Evolutionary conservation across 2,113 vertebrate genomes (phyloP), one percentile per base, ranked within the genome.

Genomic region (Mystacornis crossleyi): DNA sequence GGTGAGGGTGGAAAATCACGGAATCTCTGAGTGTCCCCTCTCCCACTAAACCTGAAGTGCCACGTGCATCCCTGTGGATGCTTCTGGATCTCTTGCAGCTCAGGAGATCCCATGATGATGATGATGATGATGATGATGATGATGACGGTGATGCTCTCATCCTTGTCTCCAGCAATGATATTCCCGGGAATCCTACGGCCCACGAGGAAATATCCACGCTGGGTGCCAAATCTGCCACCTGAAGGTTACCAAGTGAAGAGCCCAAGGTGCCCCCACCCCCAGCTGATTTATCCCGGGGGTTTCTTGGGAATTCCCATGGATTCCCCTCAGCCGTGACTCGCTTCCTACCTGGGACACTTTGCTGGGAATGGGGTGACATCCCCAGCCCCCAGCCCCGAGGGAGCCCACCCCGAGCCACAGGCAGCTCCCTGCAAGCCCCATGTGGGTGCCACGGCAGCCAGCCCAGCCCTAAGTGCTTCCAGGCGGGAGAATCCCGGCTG

Each of bases 191-290:
- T 18, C 54, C 74, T 10, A 10, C 50, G 53, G 24, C 65, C 24
- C 42, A 9, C 0, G 18, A 53, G 67, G 57, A 15, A 28, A 26
- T 3, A 6, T 0, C 58, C 53, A 4, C 67, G 0, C 1, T 1
- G 0, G 8, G 31, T 10, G 24, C 45, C 12, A 3, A 10, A 65
- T 20, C 2, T 1, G 2, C 0, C 7, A 13, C 25, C 40, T 4
- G 54, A 6, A 36, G 7, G 25, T 4, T 31, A 16, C 42, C 12
- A 33, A 69, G 18, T 29, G 0, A 8, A 28, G 81, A 34, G 8
- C 3, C 28, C 2, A 16, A 21, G 0, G 9, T 1, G 8, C 29
- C 78, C 54, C 67, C n/a, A 3, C 3, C 2, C 13, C 6, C 31
- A 3, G 28, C 20, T 21, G 17, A 11, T 47, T 24, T 3, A 36